Evolutionary conservation across 2,797 vertebrate species (phyloP).

Genomic region (Falco cherrug): DNA sequence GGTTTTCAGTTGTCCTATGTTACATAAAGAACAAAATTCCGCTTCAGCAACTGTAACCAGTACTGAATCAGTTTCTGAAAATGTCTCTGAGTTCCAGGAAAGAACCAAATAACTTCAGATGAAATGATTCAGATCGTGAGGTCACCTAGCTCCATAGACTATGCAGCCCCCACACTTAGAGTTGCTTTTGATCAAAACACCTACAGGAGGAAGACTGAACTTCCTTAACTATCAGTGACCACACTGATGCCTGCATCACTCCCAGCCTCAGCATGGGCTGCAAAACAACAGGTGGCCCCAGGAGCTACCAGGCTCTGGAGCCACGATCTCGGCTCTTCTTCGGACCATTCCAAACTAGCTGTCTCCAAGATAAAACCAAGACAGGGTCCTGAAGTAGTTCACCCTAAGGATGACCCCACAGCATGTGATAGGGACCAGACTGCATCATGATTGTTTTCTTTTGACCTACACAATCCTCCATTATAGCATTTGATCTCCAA

Average conservation of each 20-base stretch:
- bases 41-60: not conserved
- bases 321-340: not conserved
- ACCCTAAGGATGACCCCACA: not conserved
- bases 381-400: not conserved
- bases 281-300: not conserved
- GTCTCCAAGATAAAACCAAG: not conserved
- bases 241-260: rapidly evolving
- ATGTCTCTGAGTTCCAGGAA: not conserved
- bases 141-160: not conserved
- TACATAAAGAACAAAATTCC: not conserved
- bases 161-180: not conserved
- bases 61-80: not conserved
- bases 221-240: not conserved
- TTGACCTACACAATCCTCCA: not conserved
- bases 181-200: not conserved
- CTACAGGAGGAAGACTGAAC: not conserved
- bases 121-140: not conserved
- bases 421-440: not conserved
- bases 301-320: not conserved
- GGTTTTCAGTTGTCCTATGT: not conserved
- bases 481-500: not conserved
- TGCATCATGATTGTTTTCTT: not conserved
- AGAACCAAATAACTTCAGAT: not conserved
- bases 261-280: not conserved
- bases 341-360: not conserved